Evolutionary conservation across 2,888 invertebrate genomes (phyloP).

Genomic region (Agrotis ipsilon): DNA sequence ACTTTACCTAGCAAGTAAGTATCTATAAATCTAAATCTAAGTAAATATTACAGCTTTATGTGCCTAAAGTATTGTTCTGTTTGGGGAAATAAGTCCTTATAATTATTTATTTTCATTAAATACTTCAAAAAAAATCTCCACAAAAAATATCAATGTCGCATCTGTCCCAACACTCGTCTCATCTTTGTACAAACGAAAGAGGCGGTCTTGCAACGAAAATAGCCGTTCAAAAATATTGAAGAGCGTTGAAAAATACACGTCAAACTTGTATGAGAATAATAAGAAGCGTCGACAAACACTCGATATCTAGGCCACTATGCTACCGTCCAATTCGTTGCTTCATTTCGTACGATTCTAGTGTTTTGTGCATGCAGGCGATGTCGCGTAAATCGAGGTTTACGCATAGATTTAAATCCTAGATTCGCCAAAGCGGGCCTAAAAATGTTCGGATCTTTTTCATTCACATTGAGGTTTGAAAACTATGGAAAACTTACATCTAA

Average conservation of each 20-base stretch:
- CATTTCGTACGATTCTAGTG: slow-evolving; percentile 52
- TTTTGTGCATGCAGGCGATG: slow-evolving; percentile 34
- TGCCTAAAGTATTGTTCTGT: no score
- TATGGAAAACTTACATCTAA: no score
- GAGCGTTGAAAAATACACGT: slow-evolving; percentile 89
- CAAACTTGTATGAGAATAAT: slow-evolving; percentile 85
- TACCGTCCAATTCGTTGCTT: slow-evolving; percentile 62
- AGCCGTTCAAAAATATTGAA: slow-evolving; percentile 88
- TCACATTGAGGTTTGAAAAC: neutral
- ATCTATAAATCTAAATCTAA: no score
- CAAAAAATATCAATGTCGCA: slow-evolving; percentile 16
- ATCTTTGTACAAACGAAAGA: slow-evolving; percentile 79
- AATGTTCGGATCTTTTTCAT: neutral
- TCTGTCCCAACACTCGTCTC: slow-evolving; percentile 61
- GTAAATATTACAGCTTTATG: no score
- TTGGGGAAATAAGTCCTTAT: no score
- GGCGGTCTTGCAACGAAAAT: slow-evolving; percentile 84
- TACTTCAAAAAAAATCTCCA: neutral
- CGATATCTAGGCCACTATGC: slow-evolving; percentile 77
- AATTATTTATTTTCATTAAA: no score
- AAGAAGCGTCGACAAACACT: slow-evolving; percentile 83
- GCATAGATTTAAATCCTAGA: neutral
- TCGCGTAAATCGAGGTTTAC: slow-evolving; percentile 29
- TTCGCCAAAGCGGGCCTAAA: neutral
- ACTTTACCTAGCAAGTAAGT: no score